Base-by-base conservation (phyloP, 2,888 invertebrate genomes). In the Conomelus anceps region DNA sequence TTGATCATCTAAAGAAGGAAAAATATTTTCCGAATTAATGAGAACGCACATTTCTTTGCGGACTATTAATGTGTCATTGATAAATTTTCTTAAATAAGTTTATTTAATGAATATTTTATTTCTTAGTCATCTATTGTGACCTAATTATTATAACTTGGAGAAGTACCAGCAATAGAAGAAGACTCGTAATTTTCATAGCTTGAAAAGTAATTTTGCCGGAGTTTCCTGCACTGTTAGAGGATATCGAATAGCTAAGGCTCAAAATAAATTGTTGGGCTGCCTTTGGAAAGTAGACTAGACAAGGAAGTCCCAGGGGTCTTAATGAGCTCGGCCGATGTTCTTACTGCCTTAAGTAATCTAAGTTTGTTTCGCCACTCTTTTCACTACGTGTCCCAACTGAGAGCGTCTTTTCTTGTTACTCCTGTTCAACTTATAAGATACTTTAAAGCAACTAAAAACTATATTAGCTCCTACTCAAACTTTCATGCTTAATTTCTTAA, bases 271-370 rank as follows among this genome's bases (percentile, higher is more conserved):
- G 63, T 63, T 63, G 63, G 63, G 63, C n/a, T 63, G 63, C 63
- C 63, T 63, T 63, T 63, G 63, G 63, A 63, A 63, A 63, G 63
- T 63, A 63, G 63, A n/a, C 63, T 20, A 63, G 63, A 63, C 63
- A 63, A 63, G n/a, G 63, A 63, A 63, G 63, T 63, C 63, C 63
- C 63, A 23, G 22, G 86, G 86, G 86, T 29, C 86, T 86, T 86
- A 86, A 86, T 86, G 86, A 86, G 24, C 23, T 23, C 22, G 23
- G 22, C 24, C 24, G 24, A 26, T 24, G 23, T 29, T 29, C 86
- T 86, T 26, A 86, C 86, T 23, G 86, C 86, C 86, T 86, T 86
- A 22, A 86, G 86, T 86, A 86, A 86, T 86, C 86, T 86, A 86
- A 86, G 86, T 86, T 86, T 86, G 86, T 86, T 86, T 86, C 86